phyloP scores from a whole-genome alignment of 92 coral and sea anemone species.

The Pocillopora meandrina region DNA sequence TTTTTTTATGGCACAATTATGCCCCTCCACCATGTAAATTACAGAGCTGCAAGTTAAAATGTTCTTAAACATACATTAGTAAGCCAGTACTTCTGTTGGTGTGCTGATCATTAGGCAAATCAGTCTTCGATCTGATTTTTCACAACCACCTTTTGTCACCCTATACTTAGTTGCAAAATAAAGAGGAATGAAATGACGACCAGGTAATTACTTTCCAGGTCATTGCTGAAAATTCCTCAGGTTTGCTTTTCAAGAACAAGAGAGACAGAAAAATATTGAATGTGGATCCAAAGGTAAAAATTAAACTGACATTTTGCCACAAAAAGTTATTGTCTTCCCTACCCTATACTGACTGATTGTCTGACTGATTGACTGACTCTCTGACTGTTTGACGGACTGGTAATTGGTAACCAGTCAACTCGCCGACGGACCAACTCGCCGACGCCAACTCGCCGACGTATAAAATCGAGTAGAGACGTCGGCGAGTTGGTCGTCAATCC shows the following conservation, averaged over 20 bases:
- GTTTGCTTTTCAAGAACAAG: constrained; percentile 91
- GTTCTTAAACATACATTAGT: no score
- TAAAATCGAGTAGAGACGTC: no score
- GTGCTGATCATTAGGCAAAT: background rate
- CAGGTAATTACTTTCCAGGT: constrained; percentile 47
- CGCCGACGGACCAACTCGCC: no score
- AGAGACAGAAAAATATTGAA: constrained; percentile 94
- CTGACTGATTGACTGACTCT: background rate
- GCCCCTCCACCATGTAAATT: no score
- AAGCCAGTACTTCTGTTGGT: no score
- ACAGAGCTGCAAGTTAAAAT: no score
- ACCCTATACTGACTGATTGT: background rate
- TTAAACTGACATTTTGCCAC: background rate
- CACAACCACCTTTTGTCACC: background rate
- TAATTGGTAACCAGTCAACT: no score
- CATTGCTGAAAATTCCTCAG: constrained; percentile 93
- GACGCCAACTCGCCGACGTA: no score
- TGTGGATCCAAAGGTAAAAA: constrained; percentile 87
- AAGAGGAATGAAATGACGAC: no score
- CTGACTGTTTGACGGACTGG: background rate
- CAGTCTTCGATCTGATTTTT: background rate
- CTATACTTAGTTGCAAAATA: background rate
- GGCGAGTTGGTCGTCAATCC: no score
- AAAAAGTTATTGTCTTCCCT: background rate
- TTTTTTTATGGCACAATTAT: no score